Conservation (phyloP, 1,140 invertebrate genomes). For the Drosophila pseudoobscura region DNA sequence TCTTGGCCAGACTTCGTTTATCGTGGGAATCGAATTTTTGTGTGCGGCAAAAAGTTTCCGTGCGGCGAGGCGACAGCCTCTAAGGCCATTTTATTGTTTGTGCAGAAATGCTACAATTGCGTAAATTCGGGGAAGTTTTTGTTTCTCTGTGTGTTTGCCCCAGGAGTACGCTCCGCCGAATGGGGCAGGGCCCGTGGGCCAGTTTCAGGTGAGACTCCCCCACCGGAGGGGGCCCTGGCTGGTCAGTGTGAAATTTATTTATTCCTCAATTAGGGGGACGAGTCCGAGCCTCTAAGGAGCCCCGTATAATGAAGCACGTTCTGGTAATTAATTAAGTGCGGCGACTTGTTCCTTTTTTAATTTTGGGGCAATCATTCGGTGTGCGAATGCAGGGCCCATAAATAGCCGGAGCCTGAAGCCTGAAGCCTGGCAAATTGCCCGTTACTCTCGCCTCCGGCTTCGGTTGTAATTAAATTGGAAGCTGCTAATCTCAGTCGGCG, state of each 20-base stretch:
- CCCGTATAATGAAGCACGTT: conserved; percentile 73
- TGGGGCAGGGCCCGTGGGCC: conserved; percentile 60
- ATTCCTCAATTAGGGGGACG: conserved; percentile 59
- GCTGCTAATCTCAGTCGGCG: too few species aligned
- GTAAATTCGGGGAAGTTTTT: conserved; percentile 70
- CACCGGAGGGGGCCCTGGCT: not conserved
- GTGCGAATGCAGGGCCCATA: conserved; percentile 41
- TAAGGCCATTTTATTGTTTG: conserved; percentile 74
- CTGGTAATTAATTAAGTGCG: conserved; percentile 78
- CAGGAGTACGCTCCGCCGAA: conserved; percentile 71
- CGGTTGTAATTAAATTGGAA: too few species aligned
- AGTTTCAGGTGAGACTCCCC: conserved; percentile 56
- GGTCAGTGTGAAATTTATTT: conserved; percentile 78
- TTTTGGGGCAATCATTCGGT: conserved; percentile 51
- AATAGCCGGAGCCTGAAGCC: conserved; percentile 56
- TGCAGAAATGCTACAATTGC: conserved; percentile 68
- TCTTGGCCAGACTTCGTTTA: conserved; percentile 32
- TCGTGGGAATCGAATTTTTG: conserved; percentile 71
- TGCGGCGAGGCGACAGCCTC: conserved; percentile 45
- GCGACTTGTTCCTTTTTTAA: conserved; percentile 58
- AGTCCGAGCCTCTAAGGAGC: not conserved
- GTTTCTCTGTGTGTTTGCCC: conserved; percentile 41
- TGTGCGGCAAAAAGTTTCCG: conserved; percentile 59
- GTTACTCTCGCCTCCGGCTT: not conserved
- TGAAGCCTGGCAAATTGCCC: conserved; percentile 54